Base-by-base conservation (phyloP, 2,797 vertebrate genomes). In the Galagoides demidoff region DNA sequence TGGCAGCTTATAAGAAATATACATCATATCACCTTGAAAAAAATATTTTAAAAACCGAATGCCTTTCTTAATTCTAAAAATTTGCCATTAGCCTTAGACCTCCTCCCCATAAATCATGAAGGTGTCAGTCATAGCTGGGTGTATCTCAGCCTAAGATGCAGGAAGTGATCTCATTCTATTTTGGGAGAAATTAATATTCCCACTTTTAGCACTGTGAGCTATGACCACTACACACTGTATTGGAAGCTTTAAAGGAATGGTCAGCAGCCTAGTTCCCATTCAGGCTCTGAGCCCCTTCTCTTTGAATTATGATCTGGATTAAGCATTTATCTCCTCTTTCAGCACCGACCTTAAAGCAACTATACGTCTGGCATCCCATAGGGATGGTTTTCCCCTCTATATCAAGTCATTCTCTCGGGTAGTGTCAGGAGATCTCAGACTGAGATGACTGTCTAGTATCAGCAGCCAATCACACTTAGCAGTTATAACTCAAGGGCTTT, bases 21-120 rank as follows among this genome's bases (percentile, higher is more conserved):
- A 89, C 39, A 57, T 91, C 57, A 16, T 76, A 7, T 68, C 31
- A 96, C 52, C 31, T 84, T n/a, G 25, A 64, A 64, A 14, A 14
- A 68, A 96, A 82, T 84, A 83, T 61, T 95, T 95, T 89, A 29
- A 45, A 92, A 89, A 74, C 22, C 76, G 63, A 87, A 92, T 79
- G 10, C 37, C 45, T 89, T 70, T 77, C 23, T 83, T 87, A 90
- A 87, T 66, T 20, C 29, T 89, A n/a, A 86, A 84, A 68, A 66
- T 86, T 55, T 68, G 17, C 29, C n/a, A 29, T 90, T 81, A n/a
- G 31, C 25, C 79, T 92, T 3, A 49, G 25, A 12, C 13, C 13
- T 29, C 27, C 66, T 52, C 29, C 25, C 66, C 12, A 6, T 76
- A 74, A 89, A 27, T 57, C 39, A n/a, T 84, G 52, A 76, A 81